phyloP scores from a whole-genome alignment of 2,888 invertebrate genomes.

The Argyresthia albistria region DNA sequence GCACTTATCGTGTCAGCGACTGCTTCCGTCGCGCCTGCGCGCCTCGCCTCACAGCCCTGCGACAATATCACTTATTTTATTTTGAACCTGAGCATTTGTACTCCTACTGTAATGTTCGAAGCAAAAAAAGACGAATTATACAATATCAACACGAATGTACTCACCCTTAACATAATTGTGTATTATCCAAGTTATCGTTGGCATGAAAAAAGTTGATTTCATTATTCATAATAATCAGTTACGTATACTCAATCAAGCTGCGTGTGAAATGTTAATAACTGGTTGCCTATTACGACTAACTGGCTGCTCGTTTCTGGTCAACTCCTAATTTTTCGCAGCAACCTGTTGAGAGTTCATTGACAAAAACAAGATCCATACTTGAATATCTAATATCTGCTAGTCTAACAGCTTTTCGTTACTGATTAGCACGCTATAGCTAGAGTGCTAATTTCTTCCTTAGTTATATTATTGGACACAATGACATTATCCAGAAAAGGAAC shows the following conservation, averaged over 20 bases:
- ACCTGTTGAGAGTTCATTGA: neutral
- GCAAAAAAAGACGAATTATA: neutral
- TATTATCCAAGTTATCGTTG: slow-evolving; percentile 17
- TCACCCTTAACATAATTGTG: neutral
- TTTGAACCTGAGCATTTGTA: neutral
- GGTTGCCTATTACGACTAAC: slow-evolving; percentile 6
- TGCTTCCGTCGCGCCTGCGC: slow-evolving; percentile 54
- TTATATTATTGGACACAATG: no score
- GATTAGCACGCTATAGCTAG: neutral
- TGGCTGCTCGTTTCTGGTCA: neutral
- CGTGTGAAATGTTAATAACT: slow-evolving; percentile 21
- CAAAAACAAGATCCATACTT: neutral
- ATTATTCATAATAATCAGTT: slow-evolving; percentile 23
- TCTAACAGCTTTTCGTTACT: no score
- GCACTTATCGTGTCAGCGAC: slow-evolving; percentile 68
- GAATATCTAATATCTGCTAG: no score
- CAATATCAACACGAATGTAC: neutral
- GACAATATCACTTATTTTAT: neutral
- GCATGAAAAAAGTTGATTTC: slow-evolving; percentile 33
- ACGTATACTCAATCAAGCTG: slow-evolving; percentile 19
- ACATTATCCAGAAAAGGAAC: neutral
- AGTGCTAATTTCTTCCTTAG: no score
- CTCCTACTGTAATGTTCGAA: neutral
- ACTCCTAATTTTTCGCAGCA: neutral
- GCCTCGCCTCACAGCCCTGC: slow-evolving; percentile 14